phyloP scores from a whole-genome alignment of 1,140 invertebrate genomes.

The Aphis gossypii region DNA sequence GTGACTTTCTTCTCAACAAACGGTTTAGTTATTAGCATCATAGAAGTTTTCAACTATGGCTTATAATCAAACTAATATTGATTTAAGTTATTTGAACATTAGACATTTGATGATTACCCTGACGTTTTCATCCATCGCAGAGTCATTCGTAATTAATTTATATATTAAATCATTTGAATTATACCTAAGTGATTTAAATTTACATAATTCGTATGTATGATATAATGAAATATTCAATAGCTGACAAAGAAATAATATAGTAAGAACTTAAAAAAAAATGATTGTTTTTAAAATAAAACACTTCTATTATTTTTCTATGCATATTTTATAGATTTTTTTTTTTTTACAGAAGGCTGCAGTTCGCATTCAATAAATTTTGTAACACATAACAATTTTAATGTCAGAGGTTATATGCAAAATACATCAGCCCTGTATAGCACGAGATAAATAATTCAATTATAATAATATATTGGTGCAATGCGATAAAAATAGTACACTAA shows the following conservation, averaged over 20 bases:
- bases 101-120: neutral
- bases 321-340: neutral
- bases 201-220: neutral
- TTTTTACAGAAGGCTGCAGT: neutral
- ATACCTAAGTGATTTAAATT: neutral
- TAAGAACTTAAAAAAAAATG: neutral
- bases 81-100: neutral
- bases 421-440: neutral
- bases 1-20: neutral
- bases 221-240: neutral
- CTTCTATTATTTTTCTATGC: neutral
- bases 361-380: neutral
- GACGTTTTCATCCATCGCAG: neutral
- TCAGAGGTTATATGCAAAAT: neutral
- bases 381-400: neutral
- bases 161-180: neutral
- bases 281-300: neutral
- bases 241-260: neutral
- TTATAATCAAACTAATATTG: slow-evolving; percentile 24
- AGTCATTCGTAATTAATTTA: neutral
- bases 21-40: neutral
- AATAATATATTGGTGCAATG: slow-evolving; percentile 43
- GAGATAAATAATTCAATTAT: neutral
- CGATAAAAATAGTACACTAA: neutral
- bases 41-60: neutral